These are phyloP conservation scores for Casuarius casuarius DNA, from an alignment of 2,113 vertebrate genomes.

Conservation along the genomic window DNA sequence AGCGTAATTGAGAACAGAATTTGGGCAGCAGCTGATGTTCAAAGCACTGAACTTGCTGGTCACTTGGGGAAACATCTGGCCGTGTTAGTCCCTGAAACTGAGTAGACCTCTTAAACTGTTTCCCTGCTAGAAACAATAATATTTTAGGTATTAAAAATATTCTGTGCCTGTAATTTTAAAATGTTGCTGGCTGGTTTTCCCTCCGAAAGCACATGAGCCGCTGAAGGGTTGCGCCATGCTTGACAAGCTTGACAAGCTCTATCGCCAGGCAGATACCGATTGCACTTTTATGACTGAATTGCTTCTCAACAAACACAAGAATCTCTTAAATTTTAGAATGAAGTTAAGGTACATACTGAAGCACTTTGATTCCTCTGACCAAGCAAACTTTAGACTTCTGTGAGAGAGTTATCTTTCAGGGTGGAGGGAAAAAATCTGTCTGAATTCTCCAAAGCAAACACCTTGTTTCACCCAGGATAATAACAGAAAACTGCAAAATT, in stretches of 20 bases:
- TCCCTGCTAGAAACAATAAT: background rate
- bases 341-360: background rate
- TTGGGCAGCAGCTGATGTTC: background rate
- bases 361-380: background rate
- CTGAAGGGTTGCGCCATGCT: background rate
- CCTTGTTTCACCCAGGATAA: fast-evolving
- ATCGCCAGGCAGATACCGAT: background rate
- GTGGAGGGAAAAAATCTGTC: background rate
- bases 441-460: background rate
- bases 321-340: background rate
- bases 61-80: background rate
- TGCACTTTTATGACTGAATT: background rate
- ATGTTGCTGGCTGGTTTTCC: background rate
- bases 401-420: background rate
- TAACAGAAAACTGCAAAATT: background rate
- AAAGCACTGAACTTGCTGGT: background rate
- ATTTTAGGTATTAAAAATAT: background rate
- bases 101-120: background rate
- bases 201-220: background rate
- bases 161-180: background rate
- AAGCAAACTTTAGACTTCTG: background rate
- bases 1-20: background rate
- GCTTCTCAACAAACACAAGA: background rate
- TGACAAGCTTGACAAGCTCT: background rate
- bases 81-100: background rate